Base-by-base conservation (phyloP, 2,888 invertebrate genomes). In the Sinelater perroti region DNA sequence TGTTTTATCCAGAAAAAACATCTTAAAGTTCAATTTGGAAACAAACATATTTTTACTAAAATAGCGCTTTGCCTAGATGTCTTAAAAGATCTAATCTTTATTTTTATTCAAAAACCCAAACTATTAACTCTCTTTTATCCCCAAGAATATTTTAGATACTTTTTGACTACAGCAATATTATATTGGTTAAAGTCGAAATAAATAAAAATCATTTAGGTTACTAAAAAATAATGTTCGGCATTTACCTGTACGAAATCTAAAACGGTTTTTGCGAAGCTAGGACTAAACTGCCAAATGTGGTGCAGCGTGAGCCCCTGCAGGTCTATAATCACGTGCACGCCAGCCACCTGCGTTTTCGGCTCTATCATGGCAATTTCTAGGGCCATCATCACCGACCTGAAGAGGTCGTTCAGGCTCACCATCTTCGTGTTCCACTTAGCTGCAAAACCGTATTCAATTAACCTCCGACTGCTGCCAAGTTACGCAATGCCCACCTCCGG, bases 351-450 rank as follows among this genome's bases (percentile, higher is more conserved):
- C 0, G 92, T 90, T 65, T 79, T 80, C 0, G 91, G 90, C 72
- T 93, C 93, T n/a, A 82, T 81, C 83, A 91, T 87, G 0, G 90
- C 90, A 0, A 88, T 86, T 73, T 90, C 87, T 47, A 92, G 77
- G 0, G 85, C 82, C 58, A 91, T 73, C 72, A 91, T 87, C 16
- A 88, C 81, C 0, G 87, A 85, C 50, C 87, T 85, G 71, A 91
- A 90, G 50, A 91, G 80, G 63, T 91, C 87, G 1, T 82, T 78
- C 24, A 91, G 67, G 0, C 83, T 77, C 8, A 89, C 84, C 52
- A 85, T 80, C 35, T 88, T 88, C 1, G 89, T 87, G 64, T 90
- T 87, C 93, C 93, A 93, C 73, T 84, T 87, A 63, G 82, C 87
- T 87, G 11, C 2, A 31, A 28, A 35, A 35, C 21, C 2, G 20